Conservation (phyloP, 2,797 vertebrate genomes). For the Gambelia wislizenii region DNA sequence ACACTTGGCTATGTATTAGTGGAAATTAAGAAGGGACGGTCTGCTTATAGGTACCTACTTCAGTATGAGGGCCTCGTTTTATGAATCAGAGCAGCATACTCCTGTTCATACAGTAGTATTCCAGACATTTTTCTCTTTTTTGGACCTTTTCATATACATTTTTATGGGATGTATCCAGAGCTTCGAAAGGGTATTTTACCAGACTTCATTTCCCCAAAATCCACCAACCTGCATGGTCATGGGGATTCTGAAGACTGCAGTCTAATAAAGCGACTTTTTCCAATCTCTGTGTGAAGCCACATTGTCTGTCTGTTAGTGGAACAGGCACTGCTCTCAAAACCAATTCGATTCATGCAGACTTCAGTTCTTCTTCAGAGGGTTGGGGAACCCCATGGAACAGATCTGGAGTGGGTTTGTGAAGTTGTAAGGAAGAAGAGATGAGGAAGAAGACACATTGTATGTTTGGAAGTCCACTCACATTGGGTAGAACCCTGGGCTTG, state of each 20-base stretch:
- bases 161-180: conserved; percentile 28
- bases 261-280: too few relatives aligned
- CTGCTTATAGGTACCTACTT: conserved; percentile 9
- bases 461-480: not conserved
- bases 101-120: conserved; percentile 47
- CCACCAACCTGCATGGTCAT: not conserved
- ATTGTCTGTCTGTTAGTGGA: not conserved
- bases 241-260: too few relatives aligned
- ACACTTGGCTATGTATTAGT: not conserved
- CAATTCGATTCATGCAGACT: not conserved
- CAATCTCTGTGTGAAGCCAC: too few relatives aligned
- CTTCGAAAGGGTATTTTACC: not conserved
- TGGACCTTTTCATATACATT: conserved; percentile 24
- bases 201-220: not conserved
- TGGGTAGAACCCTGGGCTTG: not conserved
- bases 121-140: conserved; percentile 46
- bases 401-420: not conserved
- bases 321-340: not conserved
- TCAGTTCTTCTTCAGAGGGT: too few relatives aligned
- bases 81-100: not conserved
- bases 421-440: not conserved
- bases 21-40: conserved; percentile 46
- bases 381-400: not conserved
- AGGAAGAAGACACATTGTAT: not conserved
- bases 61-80: not conserved